phyloP scores from a whole-genome alignment of 1,140 invertebrate genomes.

The Hyposmocoma kahamanoa region DNA sequence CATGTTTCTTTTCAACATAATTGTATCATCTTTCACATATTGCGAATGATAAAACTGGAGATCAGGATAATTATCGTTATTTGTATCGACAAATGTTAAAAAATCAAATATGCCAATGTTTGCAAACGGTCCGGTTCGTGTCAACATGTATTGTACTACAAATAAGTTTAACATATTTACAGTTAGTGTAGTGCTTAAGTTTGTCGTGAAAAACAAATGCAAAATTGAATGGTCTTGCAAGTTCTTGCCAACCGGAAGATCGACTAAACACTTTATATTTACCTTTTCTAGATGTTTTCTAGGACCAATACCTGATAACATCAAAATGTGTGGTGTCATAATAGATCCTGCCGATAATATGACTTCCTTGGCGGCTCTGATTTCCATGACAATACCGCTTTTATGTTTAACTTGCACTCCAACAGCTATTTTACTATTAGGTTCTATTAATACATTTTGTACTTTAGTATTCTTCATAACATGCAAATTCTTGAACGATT shows the following conservation, averaged over 20 bases:
- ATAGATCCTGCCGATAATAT: slow-evolving; percentile 74
- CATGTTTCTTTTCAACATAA: slow-evolving; percentile 28
- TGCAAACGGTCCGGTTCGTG: slow-evolving; percentile 37
- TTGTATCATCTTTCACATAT: slow-evolving; percentile 32
- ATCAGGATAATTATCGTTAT: slow-evolving; percentile 38
- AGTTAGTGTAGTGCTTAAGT: slow-evolving; percentile 22
- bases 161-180: slow-evolving; percentile 24
- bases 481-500: slow-evolving; percentile 74
- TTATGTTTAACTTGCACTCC: slow-evolving; percentile 49
- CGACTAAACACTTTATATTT: slow-evolving; percentile 66
- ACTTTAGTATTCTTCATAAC: slow-evolving; percentile 60
- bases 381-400: slow-evolving; percentile 29
- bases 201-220: slow-evolving; percentile 43
- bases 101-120: slow-evolving; percentile 45
- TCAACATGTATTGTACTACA: slow-evolving; percentile 46
- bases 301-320: slow-evolving; percentile 66
- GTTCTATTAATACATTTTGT: slow-evolving; percentile 43
- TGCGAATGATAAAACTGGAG: slow-evolving; percentile 51
- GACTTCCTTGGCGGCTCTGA: slow-evolving; percentile 70
- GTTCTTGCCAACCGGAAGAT: slow-evolving; percentile 83
- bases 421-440: slow-evolving; percentile 27
- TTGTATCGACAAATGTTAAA: slow-evolving; percentile 45
- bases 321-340: slow-evolving; percentile 70
- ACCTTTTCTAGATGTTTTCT: slow-evolving; percentile 48
- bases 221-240: slow-evolving; percentile 77